phyloP scores from a whole-genome alignment of 2,888 invertebrate genomes.

The Brachycybe producta region DNA sequence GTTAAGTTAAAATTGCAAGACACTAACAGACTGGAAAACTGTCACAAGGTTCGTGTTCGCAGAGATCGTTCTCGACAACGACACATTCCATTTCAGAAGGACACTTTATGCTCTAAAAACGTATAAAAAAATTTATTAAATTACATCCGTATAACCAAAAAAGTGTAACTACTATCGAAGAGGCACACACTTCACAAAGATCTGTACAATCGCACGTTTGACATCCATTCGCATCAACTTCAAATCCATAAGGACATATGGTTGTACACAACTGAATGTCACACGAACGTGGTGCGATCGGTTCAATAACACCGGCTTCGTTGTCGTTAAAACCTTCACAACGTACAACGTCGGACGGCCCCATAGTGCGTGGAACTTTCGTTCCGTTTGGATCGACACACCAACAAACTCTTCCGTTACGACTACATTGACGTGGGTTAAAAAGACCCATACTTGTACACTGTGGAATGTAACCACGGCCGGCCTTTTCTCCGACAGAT shows the following conservation, averaged over 20 bases:
- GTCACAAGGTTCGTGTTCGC: constrained; percentile 44
- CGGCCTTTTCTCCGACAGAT: constrained; percentile 62
- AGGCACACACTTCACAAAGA: constrained; percentile 55
- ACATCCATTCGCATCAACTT: constrained; percentile 54
- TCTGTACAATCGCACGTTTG: constrained; percentile 74
- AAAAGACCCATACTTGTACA: constrained; percentile 55
- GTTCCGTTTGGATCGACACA: constrained; percentile 61
- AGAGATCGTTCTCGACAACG: constrained; percentile 49
- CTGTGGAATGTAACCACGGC: constrained; percentile 70
- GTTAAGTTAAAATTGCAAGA: not conserved
- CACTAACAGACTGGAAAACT: constrained; percentile 53
- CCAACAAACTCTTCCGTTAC: constrained; percentile 77
- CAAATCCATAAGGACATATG: constrained; percentile 73
- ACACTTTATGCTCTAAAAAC: constrained; percentile 40
- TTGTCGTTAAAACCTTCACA: constrained; percentile 35
- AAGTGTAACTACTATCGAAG: too few species aligned
- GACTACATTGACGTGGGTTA: constrained; percentile 60
- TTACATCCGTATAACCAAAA: too few species aligned
- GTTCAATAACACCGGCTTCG: not conserved
- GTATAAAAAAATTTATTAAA: not conserved
- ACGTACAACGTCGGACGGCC: constrained; percentile 52
- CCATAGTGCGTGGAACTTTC: constrained; percentile 66
- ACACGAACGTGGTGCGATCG: constrained; percentile 38
- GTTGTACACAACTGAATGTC: constrained; percentile 62
- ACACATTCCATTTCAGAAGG: constrained; percentile 55